Percentiles rank a stretch among this genome's conserved stretches.
phyloP scores from a whole-genome alignment of 2,888 invertebrate species.

The Caenorhabditis becei region DNA sequence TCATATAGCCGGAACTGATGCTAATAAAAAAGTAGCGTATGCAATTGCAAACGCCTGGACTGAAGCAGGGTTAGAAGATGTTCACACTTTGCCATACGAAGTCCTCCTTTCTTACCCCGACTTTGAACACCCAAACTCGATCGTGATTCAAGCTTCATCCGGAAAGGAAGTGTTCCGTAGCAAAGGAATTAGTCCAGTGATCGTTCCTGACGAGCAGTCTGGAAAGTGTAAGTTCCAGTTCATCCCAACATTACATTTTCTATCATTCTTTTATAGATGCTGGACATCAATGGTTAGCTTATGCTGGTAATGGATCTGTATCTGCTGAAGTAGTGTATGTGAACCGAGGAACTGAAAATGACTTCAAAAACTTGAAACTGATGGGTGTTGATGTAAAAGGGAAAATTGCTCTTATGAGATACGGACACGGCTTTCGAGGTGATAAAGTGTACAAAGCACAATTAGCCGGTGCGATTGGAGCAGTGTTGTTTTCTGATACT shows the following conservation, averaged over 20 bases:
- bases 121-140: constrained; percentile 75
- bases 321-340: constrained; percentile 77
- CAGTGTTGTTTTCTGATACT: constrained; percentile 80
- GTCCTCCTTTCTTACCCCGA: constrained; percentile 81
- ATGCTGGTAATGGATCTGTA: constrained; percentile 73
- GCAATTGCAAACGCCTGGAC: constrained; percentile 76
- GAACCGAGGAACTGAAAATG: constrained; percentile 75
- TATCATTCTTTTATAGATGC: constrained; percentile 61
- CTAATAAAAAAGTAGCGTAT: constrained; percentile 76
- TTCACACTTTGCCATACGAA: constrained; percentile 75
- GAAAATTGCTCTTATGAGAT: constrained; percentile 84
- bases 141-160: constrained; percentile 35
- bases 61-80: constrained; percentile 76
- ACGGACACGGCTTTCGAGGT: constrained; percentile 83
- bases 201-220: constrained; percentile 78
- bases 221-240: constrained; percentile 69
- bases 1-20: constrained; percentile 77
- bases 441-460: constrained; percentile 82
- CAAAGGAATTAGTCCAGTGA: constrained; percentile 73
- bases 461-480: constrained; percentile 81
- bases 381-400: constrained; percentile 79
- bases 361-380: constrained; percentile 75
- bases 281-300: constrained; percentile 80
- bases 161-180: constrained; percentile 68
- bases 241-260: not conserved